Evolutionary conservation across 2,113 vertebrate species (phyloP).

Genomic region (Cyanoramphus novaezelandiae): DNA sequence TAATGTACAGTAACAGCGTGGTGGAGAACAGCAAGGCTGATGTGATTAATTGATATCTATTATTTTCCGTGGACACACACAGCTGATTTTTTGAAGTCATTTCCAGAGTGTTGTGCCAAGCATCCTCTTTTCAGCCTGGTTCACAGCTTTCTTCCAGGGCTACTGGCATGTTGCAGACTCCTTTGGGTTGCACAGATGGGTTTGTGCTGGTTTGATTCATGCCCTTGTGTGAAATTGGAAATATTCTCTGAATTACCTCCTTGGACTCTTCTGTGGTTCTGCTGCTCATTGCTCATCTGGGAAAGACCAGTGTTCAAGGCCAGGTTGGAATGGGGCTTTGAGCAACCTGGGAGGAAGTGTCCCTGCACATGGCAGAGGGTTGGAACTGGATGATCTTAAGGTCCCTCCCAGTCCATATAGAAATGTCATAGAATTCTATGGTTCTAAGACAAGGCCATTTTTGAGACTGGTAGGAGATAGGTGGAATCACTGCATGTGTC

Average conservation of each 20-base stretch:
- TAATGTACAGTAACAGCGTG: constrained; percentile 14
- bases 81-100: background rate
- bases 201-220: background rate
- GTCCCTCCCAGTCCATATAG: background rate
- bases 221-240: background rate
- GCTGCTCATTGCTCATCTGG: accelerated
- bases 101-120: background rate
- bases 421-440: background rate
- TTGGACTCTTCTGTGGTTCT: background rate
- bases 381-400: background rate
- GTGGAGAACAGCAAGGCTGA: background rate
- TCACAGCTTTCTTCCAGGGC: background rate
- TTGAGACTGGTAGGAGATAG: background rate
- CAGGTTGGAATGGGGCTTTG: background rate
- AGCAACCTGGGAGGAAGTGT: background rate
- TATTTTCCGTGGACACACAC: background rate
- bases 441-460: background rate
- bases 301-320: background rate
- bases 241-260: background rate
- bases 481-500: background rate
- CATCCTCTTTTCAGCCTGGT: background rate
- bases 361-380: background rate
- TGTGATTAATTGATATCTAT: background rate
- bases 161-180: accelerated
- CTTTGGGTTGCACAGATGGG: accelerated